Percentiles rank a stretch among this genome's conserved stretches.
Evolutionary conservation across 2,888 invertebrate species (phyloP).

Genomic region (Trissonchulus latispiculum): DNA sequence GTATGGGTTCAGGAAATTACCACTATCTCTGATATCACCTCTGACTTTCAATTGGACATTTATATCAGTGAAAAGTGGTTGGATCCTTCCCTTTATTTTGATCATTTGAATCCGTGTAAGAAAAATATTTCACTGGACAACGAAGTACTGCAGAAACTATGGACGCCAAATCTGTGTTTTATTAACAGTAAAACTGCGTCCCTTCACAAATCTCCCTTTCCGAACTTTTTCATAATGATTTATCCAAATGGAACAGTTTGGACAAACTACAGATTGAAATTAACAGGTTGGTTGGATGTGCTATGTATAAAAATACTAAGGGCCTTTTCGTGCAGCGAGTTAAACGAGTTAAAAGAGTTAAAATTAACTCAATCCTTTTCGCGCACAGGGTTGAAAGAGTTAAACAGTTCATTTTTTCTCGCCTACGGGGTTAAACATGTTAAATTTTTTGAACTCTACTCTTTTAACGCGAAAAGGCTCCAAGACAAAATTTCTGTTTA

Average conservation of each 20-base stretch:
- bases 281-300: constrained; percentile 20
- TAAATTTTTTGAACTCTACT: too few relatives aligned
- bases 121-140: constrained; percentile 26
- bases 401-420: too few relatives aligned
- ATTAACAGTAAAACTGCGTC: constrained; percentile 43
- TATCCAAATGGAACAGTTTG: constrained; percentile 38
- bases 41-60: constrained; percentile 38
- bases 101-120: constrained; percentile 37
- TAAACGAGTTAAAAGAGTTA: too few relatives aligned
- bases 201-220: constrained; percentile 40
- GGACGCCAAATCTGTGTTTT: constrained; percentile 30
- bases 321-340: too few relatives aligned
- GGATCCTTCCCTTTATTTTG: constrained; percentile 38
- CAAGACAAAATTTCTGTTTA: too few relatives aligned
- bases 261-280: constrained; percentile 25
- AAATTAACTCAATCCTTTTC: too few relatives aligned
- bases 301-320: too few relatives aligned
- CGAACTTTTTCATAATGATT: constrained; percentile 41
- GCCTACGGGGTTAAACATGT: too few relatives aligned
- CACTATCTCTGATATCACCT: constrained; percentile 25
- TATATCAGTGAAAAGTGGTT: constrained; percentile 43
- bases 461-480: too few relatives aligned
- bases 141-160: constrained; percentile 26
- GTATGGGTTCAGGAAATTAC: constrained; percentile 28
- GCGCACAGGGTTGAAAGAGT: too few relatives aligned